Percentiles rank a stretch among this genome's conserved stretches.
Evolutionary conservation across 2,797 vertebrate genomes (phyloP).

Genomic region (Chelonia mydas): DNA sequence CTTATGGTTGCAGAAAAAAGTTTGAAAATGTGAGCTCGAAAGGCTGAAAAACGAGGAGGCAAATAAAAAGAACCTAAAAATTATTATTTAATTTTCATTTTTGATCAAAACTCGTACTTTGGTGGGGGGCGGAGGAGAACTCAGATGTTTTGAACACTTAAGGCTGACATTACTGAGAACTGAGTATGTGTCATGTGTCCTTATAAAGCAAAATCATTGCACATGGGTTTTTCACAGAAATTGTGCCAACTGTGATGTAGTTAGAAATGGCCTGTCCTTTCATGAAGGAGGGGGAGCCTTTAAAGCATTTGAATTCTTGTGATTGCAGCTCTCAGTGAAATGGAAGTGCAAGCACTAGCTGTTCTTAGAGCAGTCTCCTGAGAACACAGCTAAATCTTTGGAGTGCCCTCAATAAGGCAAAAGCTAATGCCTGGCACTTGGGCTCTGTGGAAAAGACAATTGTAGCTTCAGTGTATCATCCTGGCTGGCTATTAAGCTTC

Average conservation of each 20-base stretch:
- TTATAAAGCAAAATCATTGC: not conserved
- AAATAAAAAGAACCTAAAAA: not conserved
- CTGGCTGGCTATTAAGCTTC: not conserved
- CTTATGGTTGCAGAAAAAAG: not conserved
- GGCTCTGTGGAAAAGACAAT: not conserved
- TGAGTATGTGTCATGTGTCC: too few relatives aligned
- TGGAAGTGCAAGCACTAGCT: not conserved
- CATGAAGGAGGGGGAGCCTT: not conserved
- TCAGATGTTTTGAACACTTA: not conserved
- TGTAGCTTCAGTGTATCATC: not conserved
- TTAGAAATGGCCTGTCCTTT: not conserved
- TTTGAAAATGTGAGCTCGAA: not conserved
- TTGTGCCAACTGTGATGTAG: not conserved
- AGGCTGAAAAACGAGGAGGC: not conserved
- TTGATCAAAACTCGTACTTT: not conserved
- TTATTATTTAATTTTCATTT: not conserved
- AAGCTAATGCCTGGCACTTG: not conserved
- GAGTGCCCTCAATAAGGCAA: not conserved
- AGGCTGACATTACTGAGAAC: not conserved
- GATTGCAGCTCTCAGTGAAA: not conserved
- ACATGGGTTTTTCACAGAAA: not conserved
- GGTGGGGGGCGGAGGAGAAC: not conserved
- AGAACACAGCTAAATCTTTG: not conserved
- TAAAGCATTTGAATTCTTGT: not conserved
- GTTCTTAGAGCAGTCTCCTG: not conserved